These are phyloP conservation scores for Strix uralensis DNA, from an alignment of 2,113 vertebrate species.

Conservation along the genomic window DNA sequence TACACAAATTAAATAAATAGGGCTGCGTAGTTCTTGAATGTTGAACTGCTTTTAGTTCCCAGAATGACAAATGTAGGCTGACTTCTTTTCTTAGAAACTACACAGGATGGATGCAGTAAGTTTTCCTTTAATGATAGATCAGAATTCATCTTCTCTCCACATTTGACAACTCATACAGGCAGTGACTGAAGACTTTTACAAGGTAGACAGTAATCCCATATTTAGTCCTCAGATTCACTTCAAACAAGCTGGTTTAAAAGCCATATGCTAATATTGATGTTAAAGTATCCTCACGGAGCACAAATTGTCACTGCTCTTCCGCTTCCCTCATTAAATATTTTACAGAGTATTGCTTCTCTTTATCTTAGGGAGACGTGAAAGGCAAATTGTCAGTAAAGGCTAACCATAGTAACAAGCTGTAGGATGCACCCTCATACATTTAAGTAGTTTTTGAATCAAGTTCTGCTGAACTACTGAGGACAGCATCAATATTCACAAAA, in stretches of 20 bases:
- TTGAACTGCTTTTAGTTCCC: neutral
- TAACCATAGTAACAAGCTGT: neutral
- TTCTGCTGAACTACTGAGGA: neutral
- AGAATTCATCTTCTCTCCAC: neutral
- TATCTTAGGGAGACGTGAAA: neutral
- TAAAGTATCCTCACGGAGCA: neutral
- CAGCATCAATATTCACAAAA: neutral
- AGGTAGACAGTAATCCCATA: neutral
- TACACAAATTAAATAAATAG: neutral
- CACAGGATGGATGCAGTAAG: neutral
- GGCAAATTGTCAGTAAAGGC: neutral
- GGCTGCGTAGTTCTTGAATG: neutral
- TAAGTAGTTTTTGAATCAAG: neutral
- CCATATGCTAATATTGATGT: neutral
- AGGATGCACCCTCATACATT: neutral
- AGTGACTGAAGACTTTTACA: neutral
- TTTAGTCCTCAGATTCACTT: neutral
- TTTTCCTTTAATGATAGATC: neutral
- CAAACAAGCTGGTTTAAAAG: neutral
- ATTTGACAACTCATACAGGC: neutral
- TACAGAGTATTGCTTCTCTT: neutral
- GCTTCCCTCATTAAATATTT: neutral
- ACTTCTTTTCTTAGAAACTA: neutral
- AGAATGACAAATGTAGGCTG: neutral
- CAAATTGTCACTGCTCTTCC: neutral